Base-by-base conservation (phyloP, 2,113 vertebrate genomes). In the Emydura subglobosa region DNA sequence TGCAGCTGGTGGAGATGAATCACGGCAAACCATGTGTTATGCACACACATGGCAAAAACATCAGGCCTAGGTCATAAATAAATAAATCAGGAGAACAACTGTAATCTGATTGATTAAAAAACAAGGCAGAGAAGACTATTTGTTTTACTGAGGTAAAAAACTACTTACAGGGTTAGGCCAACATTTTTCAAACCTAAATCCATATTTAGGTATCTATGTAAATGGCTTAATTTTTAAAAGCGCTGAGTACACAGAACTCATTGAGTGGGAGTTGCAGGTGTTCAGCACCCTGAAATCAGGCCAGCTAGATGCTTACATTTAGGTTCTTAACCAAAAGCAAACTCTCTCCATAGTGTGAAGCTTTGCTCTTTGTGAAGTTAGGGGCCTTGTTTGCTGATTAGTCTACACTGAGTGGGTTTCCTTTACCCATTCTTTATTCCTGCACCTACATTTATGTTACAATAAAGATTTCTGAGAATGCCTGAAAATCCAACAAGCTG, bases 351-450 rank as follows among this genome's bases (percentile, higher is more conserved):
- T 83, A 25, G 59, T 88, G 57, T 47, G 65, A 76, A 91, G 31
- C 42, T 91, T 59, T 92, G 74, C 83, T 79, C 61, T 54, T 42
- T 24, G 42, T 78, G 27, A 80, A 84, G n/a, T 16, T 88, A 5
- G 1, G 2, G 3, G 19, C 10, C 91, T 27, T 92, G 31, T 82
- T 89, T 42, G 59, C n/a, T 82, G 54, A 72, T 17, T 72, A 39
- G 34, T 68, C 81, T 39, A 83, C 47, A n/a, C 50, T 78, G 4
- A 4, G 2, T 0, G 0, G 1, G 25, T 90, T 88, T 53, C 21
- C 16, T 72, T 78, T 80, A 51, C 9, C 72, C 0, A 0, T 82
- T 91, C 59, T 89, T 84, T n/a, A 5, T 0, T 0, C 7, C 65
- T 57, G 49, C 42, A 44, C 55, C 5, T 6, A 11, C 2, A 0